Conservation (phyloP, 2,888 invertebrate genomes). For the Volucella bombylans region DNA sequence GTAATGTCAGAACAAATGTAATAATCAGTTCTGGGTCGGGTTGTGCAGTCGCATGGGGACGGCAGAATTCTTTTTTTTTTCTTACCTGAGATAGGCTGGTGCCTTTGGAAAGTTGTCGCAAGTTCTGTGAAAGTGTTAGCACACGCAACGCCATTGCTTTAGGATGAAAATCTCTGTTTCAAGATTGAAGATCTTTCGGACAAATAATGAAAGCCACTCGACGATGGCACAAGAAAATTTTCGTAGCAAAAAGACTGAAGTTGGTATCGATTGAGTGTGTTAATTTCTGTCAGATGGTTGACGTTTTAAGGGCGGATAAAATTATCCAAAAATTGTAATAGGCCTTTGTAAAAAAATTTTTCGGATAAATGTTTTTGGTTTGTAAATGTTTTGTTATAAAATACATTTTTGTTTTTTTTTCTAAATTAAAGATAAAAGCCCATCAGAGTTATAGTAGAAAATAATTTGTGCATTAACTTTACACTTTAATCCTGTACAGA, state of each 20-base stretch:
- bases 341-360: neutral
- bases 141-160: slow-evolving; percentile 82
- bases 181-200: slow-evolving; percentile 52
- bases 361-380: neutral
- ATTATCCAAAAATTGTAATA: neutral
- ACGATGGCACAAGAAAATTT: slow-evolving; percentile 63
- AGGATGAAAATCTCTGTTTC: slow-evolving; percentile 51
- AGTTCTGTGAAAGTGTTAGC: slow-evolving; percentile 79
- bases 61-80: slow-evolving; percentile 30
- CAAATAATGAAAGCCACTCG: slow-evolving; percentile 58
- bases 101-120: slow-evolving; percentile 80
- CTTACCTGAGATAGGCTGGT: slow-evolving; percentile 80
- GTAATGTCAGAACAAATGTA: slow-evolving; percentile 77
- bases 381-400: too few species aligned
- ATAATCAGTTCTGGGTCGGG: neutral
- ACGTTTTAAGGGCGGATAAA: slow-evolving; percentile 20
- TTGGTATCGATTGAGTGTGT: slow-evolving; percentile 33
- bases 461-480: too few species aligned
- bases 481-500: too few species aligned
- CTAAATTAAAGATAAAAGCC: too few species aligned
- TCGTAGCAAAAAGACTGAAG: slow-evolving; percentile 58
- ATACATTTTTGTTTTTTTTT: too few species aligned
- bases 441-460: too few species aligned
- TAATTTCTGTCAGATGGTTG: slow-evolving; percentile 39
- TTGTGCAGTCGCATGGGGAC: slow-evolving; percentile 17